Conservation (phyloP, 2,113 vertebrate genomes). For the Lepidothrix coronata region DNA sequence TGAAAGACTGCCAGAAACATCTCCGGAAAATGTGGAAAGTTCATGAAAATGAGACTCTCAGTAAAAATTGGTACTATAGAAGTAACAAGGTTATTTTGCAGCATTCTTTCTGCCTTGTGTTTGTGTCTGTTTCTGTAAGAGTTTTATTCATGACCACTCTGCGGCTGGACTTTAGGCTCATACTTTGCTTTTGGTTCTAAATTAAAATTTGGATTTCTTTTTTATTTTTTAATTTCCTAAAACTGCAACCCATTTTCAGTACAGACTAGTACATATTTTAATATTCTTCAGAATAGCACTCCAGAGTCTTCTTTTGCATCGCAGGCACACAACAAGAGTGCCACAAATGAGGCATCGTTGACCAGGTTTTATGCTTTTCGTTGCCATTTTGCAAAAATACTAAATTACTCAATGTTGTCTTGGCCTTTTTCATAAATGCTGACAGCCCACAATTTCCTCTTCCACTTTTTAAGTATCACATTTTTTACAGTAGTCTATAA, state of each 20-base stretch:
- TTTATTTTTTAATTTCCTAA: slow-evolving; percentile 18
- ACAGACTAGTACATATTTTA: not conserved
- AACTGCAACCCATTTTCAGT: not conserved
- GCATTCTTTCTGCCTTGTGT: not conserved
- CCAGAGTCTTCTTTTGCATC: slow-evolving; percentile 3
- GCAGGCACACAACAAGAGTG: not conserved
- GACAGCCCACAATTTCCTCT: slow-evolving; percentile 71
- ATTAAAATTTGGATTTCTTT: slow-evolving; percentile 18
- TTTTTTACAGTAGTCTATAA: slow-evolving; percentile 77
- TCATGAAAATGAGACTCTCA: not conserved
- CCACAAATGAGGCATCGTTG: slow-evolving; percentile 23
- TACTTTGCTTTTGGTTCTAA: not conserved
- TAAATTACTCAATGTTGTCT: slow-evolving; percentile 58
- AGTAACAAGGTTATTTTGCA: not conserved
- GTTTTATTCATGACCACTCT: not conserved
- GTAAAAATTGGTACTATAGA: not conserved
- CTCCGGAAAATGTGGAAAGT: not conserved
- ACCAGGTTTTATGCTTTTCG: slow-evolving; percentile 22
- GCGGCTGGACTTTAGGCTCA: not conserved
- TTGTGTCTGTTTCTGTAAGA: not conserved
- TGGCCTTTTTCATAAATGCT: slow-evolving; percentile 67
- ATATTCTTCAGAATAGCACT: slow-evolving; percentile 5
- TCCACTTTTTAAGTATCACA: slow-evolving; percentile 64
- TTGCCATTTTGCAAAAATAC: slow-evolving; percentile 37
- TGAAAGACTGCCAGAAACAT: not conserved